These are phyloP conservation scores for Enteromius afrohamiltoni DNA, from an alignment of 2,797 vertebrate genomes.

Conservation along the genomic window DNA sequence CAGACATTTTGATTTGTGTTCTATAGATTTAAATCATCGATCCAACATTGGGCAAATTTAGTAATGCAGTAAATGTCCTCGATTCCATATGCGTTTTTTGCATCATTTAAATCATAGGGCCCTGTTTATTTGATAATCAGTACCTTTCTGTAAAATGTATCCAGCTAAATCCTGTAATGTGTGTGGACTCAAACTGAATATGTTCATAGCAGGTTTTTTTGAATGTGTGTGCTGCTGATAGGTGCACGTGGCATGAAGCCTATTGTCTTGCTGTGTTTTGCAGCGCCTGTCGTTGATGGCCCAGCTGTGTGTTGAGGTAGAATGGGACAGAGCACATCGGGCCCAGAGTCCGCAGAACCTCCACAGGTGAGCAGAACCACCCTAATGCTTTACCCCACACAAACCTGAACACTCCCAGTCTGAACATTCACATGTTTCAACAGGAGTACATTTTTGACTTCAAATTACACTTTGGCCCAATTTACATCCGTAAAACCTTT, in stretches of 20 bases:
- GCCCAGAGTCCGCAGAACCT: conserved; percentile 72
- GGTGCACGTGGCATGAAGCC: conserved; percentile 53
- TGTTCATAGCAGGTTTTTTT: not conserved
- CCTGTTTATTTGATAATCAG: not conserved
- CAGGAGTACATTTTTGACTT: not conserved
- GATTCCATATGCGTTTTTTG: not conserved
- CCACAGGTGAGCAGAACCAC: conserved; percentile 66
- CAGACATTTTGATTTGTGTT: not conserved
- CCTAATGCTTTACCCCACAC: conserved; percentile 1
- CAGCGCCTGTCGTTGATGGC: conserved; percentile 79
- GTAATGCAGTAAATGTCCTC: not conserved
- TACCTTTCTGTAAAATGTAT: not conserved
- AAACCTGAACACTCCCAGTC: not conserved
- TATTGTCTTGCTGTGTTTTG: conserved; percentile 53
- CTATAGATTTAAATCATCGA: not conserved
- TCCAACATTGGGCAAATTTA: not conserved
- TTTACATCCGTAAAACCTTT: not conserved
- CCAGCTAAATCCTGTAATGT: not conserved
- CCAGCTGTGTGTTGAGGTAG: conserved; percentile 78
- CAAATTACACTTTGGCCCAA: not conserved
- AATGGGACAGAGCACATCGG: conserved; percentile 82
- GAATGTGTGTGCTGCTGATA: conserved; percentile 1
- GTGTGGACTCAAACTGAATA: not conserved
- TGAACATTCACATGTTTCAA: not conserved
- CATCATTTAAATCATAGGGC: not conserved